Evolutionary conservation across 2,797 vertebrate species (phyloP).

Genomic region (Xenentodon cancila): DNA sequence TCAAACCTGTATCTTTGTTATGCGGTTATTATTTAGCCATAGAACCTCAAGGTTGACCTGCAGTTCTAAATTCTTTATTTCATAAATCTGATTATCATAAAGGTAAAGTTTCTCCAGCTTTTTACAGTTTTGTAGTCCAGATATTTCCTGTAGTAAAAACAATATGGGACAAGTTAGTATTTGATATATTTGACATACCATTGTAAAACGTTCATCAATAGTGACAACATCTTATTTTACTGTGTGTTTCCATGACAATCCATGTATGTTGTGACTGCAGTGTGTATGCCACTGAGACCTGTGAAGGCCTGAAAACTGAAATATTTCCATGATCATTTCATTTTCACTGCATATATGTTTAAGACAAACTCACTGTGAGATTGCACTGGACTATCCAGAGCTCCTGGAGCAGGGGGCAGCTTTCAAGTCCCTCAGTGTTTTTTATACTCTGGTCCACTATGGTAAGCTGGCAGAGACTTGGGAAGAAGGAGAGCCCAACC

Average conservation of each 20-base stretch:
- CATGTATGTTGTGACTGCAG: not conserved
- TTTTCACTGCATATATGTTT: not conserved
- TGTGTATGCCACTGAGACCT: too few relatives aligned
- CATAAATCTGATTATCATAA: slow-evolving; percentile 86
- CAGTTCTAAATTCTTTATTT: slow-evolving; percentile 81
- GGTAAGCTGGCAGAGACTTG: slow-evolving; percentile 79
- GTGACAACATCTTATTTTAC: too few relatives aligned
- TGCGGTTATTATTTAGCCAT: slow-evolving; percentile 87
- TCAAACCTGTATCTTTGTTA: slow-evolving; percentile 82
- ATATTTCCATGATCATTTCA: too few relatives aligned
- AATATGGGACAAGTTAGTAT: slow-evolving; percentile 5
- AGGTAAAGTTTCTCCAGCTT: slow-evolving; percentile 86
- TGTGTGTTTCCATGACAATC: too few relatives aligned
- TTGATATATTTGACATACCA: too few relatives aligned
- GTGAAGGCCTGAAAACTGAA: too few relatives aligned
- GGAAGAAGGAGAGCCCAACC: slow-evolving; percentile 84
- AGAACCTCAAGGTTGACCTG: slow-evolving; percentile 78
- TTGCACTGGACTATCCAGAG: slow-evolving; percentile 88
- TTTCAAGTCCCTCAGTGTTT: slow-evolving; percentile 82
- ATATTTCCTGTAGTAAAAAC: slow-evolving; percentile 77
- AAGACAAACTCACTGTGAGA: slow-evolving; percentile 77
- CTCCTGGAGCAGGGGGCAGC: slow-evolving; percentile 81
- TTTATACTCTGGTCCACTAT: slow-evolving; percentile 84
- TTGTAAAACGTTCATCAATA: too few relatives aligned
- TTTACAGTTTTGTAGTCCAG: slow-evolving; percentile 78